phyloP scores from a whole-genome alignment of 2,113 vertebrate genomes.

The Noturus placidus region DNA sequence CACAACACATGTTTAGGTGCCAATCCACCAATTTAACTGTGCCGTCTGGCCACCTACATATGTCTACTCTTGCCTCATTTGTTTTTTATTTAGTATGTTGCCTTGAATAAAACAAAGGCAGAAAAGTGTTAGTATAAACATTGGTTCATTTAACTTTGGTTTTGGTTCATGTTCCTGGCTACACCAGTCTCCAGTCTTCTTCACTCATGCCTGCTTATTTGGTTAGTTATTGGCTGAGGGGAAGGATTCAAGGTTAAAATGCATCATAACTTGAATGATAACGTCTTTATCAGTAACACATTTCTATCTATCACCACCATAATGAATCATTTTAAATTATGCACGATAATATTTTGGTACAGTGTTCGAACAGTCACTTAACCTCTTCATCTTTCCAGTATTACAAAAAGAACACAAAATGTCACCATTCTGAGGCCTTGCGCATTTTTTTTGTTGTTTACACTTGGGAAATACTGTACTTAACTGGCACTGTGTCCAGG shows the following conservation, averaged over 20 bases:
- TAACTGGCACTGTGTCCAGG: not conserved
- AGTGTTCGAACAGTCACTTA: not conserved
- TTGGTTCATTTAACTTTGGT: not conserved
- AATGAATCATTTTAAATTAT: not conserved
- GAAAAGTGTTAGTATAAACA: not conserved
- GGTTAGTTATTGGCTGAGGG: not conserved
- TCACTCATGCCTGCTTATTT: not conserved
- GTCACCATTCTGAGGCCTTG: not conserved
- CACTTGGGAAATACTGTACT: not conserved
- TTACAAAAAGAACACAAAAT: not conserved
- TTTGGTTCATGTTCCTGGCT: not conserved
- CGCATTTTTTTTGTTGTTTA: not conserved
- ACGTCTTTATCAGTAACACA: not conserved
- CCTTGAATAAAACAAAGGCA: not conserved
- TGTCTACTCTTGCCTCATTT: slow-evolving; percentile 4
- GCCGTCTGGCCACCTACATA: slow-evolving; percentile 27
- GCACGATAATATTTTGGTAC: not conserved
- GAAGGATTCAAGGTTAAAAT: not conserved
- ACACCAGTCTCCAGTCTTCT: not conserved
- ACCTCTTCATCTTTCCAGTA: not conserved
- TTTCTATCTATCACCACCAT: not conserved
- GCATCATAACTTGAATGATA: not conserved
- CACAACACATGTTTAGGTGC: slow-evolving; percentile 64
- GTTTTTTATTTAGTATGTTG: not conserved
- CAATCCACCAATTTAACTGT: slow-evolving; percentile 41